Base-by-base conservation (phyloP, 2,797 vertebrate genomes). In the Cossypha polioptera region DNA sequence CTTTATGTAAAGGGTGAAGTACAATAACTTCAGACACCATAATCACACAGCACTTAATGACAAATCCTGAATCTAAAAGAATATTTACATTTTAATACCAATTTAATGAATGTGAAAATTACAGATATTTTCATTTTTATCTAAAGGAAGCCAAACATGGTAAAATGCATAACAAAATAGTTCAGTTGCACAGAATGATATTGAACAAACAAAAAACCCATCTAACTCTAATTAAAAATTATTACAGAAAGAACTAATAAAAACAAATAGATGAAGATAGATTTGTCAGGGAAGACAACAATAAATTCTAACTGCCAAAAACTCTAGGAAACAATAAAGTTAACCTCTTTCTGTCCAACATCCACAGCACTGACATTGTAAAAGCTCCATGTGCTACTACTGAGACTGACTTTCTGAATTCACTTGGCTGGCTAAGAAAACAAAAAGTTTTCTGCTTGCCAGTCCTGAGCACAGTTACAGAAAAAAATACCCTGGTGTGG, bases 311-410 rank as follows among this genome's bases (percentile, higher is more conserved):
- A 62, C 31, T 59, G 40, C 31, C 80, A 59, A 86, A 83, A 53
- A 48, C 25, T 59, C 28, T 1, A 38, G n/a, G 45, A 92, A 81
- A 79, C 55, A 74, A 69, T 59, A 66, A 59, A 94, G 38, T 54
- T 77, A 80, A 92, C 38, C 53, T 92, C 57, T 57, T 86, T 48
- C 33, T 96, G 66, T 62, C 79, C 58, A 71, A 72, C 24, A 91
- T 71, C 40, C 19, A 10, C 0, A 38, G 45, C 14, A 74, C 14
- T 47, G 78, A 28, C 53, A 59, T 1, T 33, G 26, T 8, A 61
- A 55, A 40, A 3, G 16, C 43, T 63, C 28, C 0, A 0, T n/a
- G 63, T 31, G 12, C 17, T 38, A 26, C 16, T 6, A 35, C 53
- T 66, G 61, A 35, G 53, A 38, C 18, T 25, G 73, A 22, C 10